These are phyloP conservation scores for Erpornis zantholeuca DNA, from an alignment of 2,113 vertebrate genomes.

Conservation along the genomic window DNA sequence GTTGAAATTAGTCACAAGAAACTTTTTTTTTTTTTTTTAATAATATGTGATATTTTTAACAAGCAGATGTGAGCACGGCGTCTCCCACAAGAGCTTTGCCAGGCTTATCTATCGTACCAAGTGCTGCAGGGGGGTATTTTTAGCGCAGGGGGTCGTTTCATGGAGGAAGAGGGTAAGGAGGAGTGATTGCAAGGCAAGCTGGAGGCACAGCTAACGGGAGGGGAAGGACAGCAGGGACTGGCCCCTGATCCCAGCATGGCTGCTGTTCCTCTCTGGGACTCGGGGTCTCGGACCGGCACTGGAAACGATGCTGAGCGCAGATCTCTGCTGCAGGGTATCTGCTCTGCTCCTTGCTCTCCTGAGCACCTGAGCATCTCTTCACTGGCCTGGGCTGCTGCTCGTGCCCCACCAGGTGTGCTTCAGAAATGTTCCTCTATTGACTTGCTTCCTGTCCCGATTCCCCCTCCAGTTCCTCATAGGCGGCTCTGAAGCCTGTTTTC, in stretches of 20 bases:
- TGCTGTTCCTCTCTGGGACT: rapidly evolving
- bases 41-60: constrained; percentile 78
- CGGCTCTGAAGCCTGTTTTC: not conserved
- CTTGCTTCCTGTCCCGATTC: not conserved
- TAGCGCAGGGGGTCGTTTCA: not conserved
- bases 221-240: not conserved
- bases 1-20: constrained; percentile 77
- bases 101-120: constrained; percentile 46
- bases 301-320: not conserved
- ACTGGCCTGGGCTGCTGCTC: not conserved
- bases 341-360: not conserved
- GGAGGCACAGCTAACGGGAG: not conserved
- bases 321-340: not conserved
- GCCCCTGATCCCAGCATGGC: not conserved
- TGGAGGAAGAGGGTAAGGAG: not conserved
- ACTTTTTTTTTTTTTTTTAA: constrained; percentile 67
- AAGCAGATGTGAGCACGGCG: constrained; percentile 65
- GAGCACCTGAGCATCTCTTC: not conserved
- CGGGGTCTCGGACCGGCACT: rapidly evolving
- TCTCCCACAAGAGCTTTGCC: constrained; percentile 61
- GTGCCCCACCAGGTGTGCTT: rapidly evolving
- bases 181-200: not conserved
- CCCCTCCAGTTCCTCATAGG: not conserved
- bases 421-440: not conserved
- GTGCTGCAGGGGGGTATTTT: constrained; percentile 18